Percentiles rank a stretch among this genome's conserved stretches.
These are phyloP conservation scores for Chrysolophus pictus DNA, from an alignment of 2,797 vertebrate genomes.

Conservation along the genomic window DNA sequence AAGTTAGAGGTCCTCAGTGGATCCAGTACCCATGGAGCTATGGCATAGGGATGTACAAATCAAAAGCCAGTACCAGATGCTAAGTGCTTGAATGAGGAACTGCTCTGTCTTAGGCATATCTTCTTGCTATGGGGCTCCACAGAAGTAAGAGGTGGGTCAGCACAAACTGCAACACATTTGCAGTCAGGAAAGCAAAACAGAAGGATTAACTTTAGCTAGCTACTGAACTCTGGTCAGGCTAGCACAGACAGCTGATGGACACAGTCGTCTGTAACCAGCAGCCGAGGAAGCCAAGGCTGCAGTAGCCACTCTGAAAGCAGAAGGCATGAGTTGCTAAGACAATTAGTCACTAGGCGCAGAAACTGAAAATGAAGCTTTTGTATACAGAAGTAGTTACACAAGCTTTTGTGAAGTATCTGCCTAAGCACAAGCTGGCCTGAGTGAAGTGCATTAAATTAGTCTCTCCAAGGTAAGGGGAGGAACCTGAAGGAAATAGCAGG, in stretches of 20 bases:
- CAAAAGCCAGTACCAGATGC: not conserved
- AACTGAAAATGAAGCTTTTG: not conserved
- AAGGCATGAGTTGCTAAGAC: accelerated
- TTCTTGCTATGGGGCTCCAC: not conserved
- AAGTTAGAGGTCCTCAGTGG: not conserved
- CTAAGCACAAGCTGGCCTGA: accelerated
- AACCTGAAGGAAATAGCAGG: not conserved
- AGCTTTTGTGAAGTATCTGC: not conserved
- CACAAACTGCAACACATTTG: not conserved
- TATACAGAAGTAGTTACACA: not conserved
- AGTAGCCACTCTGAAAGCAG: not conserved
- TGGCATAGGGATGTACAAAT: not conserved
- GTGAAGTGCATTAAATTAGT: accelerated
- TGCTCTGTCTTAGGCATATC: too few relatives aligned
- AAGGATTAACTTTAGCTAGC: not conserved
- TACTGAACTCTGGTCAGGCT: not conserved
- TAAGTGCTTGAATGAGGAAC: not conserved
- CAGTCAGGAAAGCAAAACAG: not conserved
- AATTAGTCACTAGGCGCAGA: not conserved
- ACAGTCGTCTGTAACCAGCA: not conserved
- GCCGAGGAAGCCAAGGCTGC: not conserved
- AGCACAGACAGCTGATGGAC: not conserved
- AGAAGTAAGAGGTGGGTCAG: not conserved
- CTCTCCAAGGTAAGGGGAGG: accelerated
- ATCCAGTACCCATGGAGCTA: not conserved